Evolutionary conservation across 2,113 vertebrate species (phyloP).

Genomic region (Microtus richardsoni): DNA sequence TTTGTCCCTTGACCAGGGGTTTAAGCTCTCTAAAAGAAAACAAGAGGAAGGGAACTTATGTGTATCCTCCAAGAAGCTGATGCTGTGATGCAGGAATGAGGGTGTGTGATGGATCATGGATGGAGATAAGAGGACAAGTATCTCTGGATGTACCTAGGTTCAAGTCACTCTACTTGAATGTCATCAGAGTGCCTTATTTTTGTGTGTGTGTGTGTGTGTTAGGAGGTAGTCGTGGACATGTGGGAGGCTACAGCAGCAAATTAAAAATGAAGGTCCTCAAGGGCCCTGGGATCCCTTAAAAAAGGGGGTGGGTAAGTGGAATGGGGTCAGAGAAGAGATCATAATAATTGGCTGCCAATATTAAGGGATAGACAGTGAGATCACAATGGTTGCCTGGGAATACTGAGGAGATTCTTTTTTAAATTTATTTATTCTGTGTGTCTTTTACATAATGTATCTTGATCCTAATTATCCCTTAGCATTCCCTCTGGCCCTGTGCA

Average conservation of each 20-base stretch:
- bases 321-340: not conserved
- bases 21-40: not conserved
- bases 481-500: too few species aligned
- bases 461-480: too few species aligned
- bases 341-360: not conserved
- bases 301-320: not conserved
- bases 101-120: not conserved
- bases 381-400: not conserved
- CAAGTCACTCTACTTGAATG: not conserved
- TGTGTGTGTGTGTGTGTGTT: not conserved
- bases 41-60: not conserved
- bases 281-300: not conserved
- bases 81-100: not conserved
- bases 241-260: not conserved
- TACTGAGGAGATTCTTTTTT: not conserved
- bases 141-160: not conserved
- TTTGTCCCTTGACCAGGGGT: not conserved
- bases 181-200: not conserved
- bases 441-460: too few species aligned
- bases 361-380: not conserved
- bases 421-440: too few species aligned
- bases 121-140: not conserved
- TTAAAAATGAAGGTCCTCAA: not conserved
- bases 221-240: not conserved
- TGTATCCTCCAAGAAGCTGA: not conserved